Base-by-base conservation (phyloP, 2,113 vertebrate species). In the Semnornis frantzii region DNA sequence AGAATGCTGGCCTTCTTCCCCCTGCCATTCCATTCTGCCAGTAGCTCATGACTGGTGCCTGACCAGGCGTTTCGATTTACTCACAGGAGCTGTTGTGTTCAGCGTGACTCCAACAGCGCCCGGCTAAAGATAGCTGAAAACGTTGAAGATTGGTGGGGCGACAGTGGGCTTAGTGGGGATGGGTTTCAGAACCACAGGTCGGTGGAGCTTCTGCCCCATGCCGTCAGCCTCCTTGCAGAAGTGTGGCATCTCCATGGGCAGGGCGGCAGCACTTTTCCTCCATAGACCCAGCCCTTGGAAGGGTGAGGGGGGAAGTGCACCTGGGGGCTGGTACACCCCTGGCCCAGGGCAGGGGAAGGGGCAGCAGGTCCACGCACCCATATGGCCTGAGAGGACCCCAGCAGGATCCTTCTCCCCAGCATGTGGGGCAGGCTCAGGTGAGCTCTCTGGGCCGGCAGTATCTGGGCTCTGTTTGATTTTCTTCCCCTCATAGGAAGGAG, bases 131-230 rank as follows among this genome's bases (percentile, higher is more conserved):
- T 99, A 99, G 74, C 99, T 98, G 28, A 99, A 99, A 88, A 99
- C 98, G 3, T 99, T 99, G 97, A 99, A 99, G 92, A 99, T 98
- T 1, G 98, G 98, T 0, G 98, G 97, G 19, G 98, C 98, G 5
- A 98, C 70, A 0, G 98, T 78, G 0, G 99, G 99, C 93, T 99
- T 99, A 48, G 99, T 99, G 69, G 99, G 99, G 84, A 99, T 99
- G 37, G 99, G 99, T 95, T 99, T 99, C 96, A 99, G 98, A 73
- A 99, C 99, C 87, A 99, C 98, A 0, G 99, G 99, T 28, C 98
- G 97, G 96, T 98, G 97, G 23, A 98, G 93, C 82, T 98, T 98
- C 73, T 98, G 98, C 62, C 98, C 98, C 0, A 20, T 66, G 44
- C 97, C 94, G 0, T 96, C 92, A 0, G 65, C 86, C 11, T 97